Conservation (phyloP, 2,113 vertebrate species). For the Ciconia stormi region DNA sequence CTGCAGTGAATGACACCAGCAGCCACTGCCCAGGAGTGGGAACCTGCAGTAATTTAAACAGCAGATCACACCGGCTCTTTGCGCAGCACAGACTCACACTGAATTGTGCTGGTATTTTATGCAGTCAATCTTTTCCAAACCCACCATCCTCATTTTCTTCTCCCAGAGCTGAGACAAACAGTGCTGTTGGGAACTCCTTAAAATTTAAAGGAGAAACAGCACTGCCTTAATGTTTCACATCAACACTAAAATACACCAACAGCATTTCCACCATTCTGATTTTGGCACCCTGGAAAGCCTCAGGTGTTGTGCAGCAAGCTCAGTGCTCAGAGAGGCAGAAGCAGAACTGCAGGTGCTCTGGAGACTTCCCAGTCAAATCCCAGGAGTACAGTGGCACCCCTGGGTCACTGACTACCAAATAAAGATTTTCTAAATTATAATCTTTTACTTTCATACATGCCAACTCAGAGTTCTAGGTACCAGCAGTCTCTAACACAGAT, state of each 20-base stretch:
- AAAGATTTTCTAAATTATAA: neutral
- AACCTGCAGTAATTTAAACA: neutral
- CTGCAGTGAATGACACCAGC: neutral
- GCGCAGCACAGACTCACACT: neutral
- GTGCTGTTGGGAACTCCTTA: neutral
- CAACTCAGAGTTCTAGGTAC: neutral
- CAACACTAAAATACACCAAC: neutral
- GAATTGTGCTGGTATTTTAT: neutral
- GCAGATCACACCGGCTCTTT: neutral
- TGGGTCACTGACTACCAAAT: neutral
- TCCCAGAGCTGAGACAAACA: neutral
- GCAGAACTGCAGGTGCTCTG: neutral
- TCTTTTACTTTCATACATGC: neutral
- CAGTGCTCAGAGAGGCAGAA: neutral
- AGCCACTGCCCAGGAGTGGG: neutral
- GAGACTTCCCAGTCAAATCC: neutral
- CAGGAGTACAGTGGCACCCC: neutral
- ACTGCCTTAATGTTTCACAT: neutral
- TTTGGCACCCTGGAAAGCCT: neutral
- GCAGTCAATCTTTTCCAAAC: neutral
- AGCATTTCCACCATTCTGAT: neutral
- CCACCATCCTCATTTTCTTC: neutral
- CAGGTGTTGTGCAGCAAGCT: neutral
- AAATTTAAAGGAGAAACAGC: neutral
- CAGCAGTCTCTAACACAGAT: neutral